Conservation (phyloP, 2,797 vertebrate genomes). For the Anolis apletophallus region DNA sequence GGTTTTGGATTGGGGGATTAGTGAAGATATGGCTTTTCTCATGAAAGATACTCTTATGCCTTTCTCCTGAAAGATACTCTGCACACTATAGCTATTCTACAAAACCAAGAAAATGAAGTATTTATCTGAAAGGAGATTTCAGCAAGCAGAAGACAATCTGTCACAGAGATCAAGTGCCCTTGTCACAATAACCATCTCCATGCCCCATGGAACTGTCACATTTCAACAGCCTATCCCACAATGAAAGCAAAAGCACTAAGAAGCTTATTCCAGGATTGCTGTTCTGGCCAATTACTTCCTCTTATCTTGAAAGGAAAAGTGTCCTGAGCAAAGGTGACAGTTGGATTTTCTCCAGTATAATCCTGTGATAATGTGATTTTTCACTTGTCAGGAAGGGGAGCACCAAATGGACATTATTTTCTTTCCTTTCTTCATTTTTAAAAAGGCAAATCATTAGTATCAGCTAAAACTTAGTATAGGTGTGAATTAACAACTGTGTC, state of each 20-base stretch:
- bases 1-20: neutral
- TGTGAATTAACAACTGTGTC: slow-evolving; percentile 61
- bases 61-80: neutral
- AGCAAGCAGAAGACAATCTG: neutral
- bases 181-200: slow-evolving; percentile 12
- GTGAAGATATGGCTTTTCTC: neutral
- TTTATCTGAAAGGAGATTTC: slow-evolving; percentile 7
- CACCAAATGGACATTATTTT: slow-evolving; percentile 45
- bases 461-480: slow-evolving; percentile 57
- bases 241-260: slow-evolving; percentile 53
- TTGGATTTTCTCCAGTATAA: slow-evolving; percentile 47
- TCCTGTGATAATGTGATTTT: slow-evolving; percentile 48
- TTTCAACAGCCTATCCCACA: slow-evolving; percentile 37
- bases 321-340: slow-evolving; percentile 64
- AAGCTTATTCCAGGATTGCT: slow-evolving; percentile 63
- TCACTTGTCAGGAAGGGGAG: slow-evolving; percentile 37
- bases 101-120: neutral
- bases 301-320: slow-evolving; percentile 56
- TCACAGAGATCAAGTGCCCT: neutral
- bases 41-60: neutral
- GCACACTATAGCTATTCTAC: neutral
- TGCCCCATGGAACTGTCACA: slow-evolving; percentile 40
- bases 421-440: neutral
- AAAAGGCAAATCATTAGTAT: slow-evolving; percentile 11
- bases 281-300: slow-evolving; percentile 51